phyloP scores from a whole-genome alignment of 2,888 invertebrate species.

The Clanis bilineata region DNA sequence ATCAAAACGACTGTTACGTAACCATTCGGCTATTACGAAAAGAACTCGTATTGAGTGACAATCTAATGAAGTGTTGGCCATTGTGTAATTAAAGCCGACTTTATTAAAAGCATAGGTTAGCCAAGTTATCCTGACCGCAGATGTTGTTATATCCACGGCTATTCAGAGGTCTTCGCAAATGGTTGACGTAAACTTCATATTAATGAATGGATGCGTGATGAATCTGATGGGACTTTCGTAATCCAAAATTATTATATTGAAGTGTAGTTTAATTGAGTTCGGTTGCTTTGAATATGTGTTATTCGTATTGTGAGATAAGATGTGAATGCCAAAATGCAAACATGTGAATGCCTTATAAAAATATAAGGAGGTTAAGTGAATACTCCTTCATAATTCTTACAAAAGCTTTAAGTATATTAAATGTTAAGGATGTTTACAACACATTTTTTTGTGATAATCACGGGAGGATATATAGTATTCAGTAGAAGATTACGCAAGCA shows the following conservation, averaged over 20 bases:
- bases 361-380: not conserved
- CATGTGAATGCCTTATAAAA: conserved; percentile 21
- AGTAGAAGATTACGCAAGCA: no score
- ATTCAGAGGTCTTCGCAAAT: not conserved
- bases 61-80: conserved; percentile 74
- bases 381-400: not conserved
- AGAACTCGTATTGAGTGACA: conserved; percentile 66
- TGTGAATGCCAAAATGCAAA: no score
- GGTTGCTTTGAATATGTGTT: conserved; percentile 28
- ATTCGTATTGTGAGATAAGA: conserved; percentile 22
- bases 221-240: conserved; percentile 45
- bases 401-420: not conserved
- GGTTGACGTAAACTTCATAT: conserved; percentile 29
- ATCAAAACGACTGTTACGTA: conserved; percentile 47
- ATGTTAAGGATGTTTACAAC: not conserved
- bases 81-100: conserved; percentile 70
- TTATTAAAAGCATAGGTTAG: conserved; percentile 57
- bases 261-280: conserved; percentile 39
- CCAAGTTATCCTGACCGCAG: conserved; percentile 7
- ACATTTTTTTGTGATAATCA: no score
- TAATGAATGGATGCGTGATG: conserved; percentile 65
- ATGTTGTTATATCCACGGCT: not conserved
- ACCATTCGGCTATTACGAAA: conserved; percentile 48
- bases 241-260: conserved; percentile 48
- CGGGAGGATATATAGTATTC: no score